Conservation (phyloP, 2,797 vertebrate genomes). For the Amphiprion clarkii region DNA sequence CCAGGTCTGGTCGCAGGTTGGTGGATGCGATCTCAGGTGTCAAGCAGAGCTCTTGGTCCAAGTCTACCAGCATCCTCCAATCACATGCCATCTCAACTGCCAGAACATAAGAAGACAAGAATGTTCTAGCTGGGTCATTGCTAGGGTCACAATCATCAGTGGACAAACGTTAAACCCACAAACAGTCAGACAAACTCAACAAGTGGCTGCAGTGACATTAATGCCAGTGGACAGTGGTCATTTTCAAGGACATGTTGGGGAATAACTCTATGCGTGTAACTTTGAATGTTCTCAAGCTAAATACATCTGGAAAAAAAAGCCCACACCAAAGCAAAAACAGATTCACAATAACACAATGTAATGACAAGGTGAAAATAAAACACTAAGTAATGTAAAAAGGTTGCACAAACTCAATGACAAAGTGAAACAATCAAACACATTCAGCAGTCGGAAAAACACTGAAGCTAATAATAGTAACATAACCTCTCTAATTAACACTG, state of each 20-base stretch:
- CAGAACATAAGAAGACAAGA: too few relatives aligned
- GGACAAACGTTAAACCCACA: neutral
- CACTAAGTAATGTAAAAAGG: neutral
- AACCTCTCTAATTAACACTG: slow-evolving; percentile 26
- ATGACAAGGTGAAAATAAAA: neutral
- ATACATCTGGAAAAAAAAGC: neutral
- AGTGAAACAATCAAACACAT: slow-evolving; percentile 4
- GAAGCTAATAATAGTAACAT: slow-evolving; percentile 41
- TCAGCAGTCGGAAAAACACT: neutral
- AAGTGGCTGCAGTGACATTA: slow-evolving; percentile 35
- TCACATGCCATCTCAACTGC: too few relatives aligned
- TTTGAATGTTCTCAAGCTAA: neutral
- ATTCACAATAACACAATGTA: neutral
- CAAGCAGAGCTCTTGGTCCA: too few relatives aligned
- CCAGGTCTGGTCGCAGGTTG: too few relatives aligned
- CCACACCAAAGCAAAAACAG: neutral
- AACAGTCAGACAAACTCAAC: slow-evolving; percentile 16
- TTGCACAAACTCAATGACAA: neutral
- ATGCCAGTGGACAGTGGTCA: slow-evolving; percentile 15
- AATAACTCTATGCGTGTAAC: neutral
- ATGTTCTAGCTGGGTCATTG: too few relatives aligned
- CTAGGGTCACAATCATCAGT: neutral
- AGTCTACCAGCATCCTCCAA: too few relatives aligned
- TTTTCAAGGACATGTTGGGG: neutral
- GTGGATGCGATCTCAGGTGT: too few relatives aligned